Percentiles rank a stretch among this genome's conserved stretches.
These are phyloP conservation scores for Sternarchorhynchus goeldii DNA, from an alignment of 2,797 vertebrate species.

Conservation along the genomic window DNA sequence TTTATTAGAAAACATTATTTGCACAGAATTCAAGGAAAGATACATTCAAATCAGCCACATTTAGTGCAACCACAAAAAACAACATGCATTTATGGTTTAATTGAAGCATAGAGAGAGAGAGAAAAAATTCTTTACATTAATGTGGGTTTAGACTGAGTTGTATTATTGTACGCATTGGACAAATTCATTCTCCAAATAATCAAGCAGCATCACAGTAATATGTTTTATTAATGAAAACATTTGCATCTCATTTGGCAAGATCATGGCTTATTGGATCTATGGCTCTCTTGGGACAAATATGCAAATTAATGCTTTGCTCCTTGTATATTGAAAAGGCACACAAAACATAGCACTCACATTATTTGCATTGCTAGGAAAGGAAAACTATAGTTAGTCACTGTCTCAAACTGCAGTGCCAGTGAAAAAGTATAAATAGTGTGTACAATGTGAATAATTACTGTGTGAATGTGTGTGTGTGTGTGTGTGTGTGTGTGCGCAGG, in stretches of 20 bases:
- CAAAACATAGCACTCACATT: conserved; percentile 68
- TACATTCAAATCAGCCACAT: conserved; percentile 20
- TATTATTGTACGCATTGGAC: conserved; percentile 35
- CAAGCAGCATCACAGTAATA: conserved; percentile 61
- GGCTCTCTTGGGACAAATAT: conserved; percentile 73
- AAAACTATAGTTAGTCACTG: conserved; percentile 50
- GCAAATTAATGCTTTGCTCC: conserved; percentile 74
- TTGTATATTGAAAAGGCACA: conserved; percentile 76
- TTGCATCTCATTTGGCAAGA: conserved; percentile 72
- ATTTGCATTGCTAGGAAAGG: conserved; percentile 63
- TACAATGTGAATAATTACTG: neutral
- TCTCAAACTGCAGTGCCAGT: neutral
- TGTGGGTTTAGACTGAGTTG: conserved; percentile 24
- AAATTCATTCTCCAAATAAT: conserved; percentile 54
- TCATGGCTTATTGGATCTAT: conserved; percentile 76
- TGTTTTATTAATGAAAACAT: conserved; percentile 75
- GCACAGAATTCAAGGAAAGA: conserved; percentile 27
- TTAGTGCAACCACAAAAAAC: conserved; percentile 10
- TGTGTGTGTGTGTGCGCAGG: neutral
- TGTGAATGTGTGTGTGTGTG: neutral
- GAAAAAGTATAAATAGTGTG: neutral
- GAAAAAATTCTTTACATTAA: conserved; percentile 23
- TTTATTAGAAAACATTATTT: conserved; percentile 53
- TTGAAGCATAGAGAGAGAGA: neutral
- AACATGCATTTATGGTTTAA: conserved; percentile 11